Base-by-base conservation (phyloP, 2,113 vertebrate species). In the Anguilla japonica region DNA sequence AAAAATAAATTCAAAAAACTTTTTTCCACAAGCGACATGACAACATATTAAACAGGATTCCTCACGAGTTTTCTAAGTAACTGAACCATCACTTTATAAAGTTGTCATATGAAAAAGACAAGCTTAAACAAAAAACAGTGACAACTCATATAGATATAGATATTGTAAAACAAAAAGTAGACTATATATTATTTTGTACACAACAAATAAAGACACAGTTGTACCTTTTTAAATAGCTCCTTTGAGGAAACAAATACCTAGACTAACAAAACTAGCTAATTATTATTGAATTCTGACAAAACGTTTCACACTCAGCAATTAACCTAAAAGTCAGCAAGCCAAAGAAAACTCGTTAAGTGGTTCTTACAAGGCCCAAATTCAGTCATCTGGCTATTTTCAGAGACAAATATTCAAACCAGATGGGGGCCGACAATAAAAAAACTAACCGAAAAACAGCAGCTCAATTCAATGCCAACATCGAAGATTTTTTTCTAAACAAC, bases 11-110 rank as follows among this genome's bases (percentile, higher is more conserved):
- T 92, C 92, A 95, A 95, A 94, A 92, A 90, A 94, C 92, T 93
- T 93, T 92, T 92, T 95, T 95, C 91, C 98, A 99, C 98, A 99
- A 99, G 97, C 96, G 98, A 99, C 98, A 97, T 99, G 98, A 99
- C 98, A 98, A 99, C 98, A 99, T 97, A 99, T 98, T 98, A 98
- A 99, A 99, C 98, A 97, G 98, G 97, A 98, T 98, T 99, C 98
- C 98, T 99, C 98, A 99, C 98, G 96, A 98, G 96, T 98, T 99
- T 99, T 98, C 97, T 98, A 98, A 99, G 96, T 98, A 99, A 98
- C 97, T 98, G 97, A 99, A 99, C 97, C 98, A 99, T 98, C 98
- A 98, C 98, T 98, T 99, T 97, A 97, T 96, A 95, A 96, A 95
- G 93, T 94, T 95, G 94, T 95, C 95, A 95, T 96, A 96, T 95